Evolutionary conservation across 1,140 invertebrate genomes (phyloP).

Genomic region (Aplysia californica): DNA sequence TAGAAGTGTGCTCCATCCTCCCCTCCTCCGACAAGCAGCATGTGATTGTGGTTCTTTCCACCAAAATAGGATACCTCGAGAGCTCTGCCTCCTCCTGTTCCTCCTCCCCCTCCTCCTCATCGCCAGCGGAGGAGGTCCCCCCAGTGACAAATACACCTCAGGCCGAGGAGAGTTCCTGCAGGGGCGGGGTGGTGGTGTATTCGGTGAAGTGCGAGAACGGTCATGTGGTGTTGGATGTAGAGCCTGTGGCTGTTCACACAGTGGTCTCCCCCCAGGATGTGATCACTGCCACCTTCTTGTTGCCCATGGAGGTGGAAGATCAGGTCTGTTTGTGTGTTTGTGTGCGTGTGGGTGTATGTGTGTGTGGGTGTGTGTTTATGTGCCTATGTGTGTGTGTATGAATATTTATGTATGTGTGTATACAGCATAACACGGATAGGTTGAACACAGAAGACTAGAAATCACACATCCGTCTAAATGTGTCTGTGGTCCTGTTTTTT

Average conservation of each 20-base stretch:
- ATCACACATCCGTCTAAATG: too few species aligned
- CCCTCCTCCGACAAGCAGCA: conserved; percentile 57
- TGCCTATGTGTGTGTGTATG: too few species aligned
- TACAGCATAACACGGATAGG: too few species aligned
- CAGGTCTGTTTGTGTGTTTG: conserved; percentile 40
- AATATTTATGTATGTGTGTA: too few species aligned
- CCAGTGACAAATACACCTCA: not conserved
- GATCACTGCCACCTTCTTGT: conserved; percentile 44
- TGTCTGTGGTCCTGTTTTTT: too few species aligned
- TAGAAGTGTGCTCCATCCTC: conserved; percentile 50
- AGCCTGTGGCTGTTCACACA: conserved; percentile 43
- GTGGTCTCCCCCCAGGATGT: conserved; percentile 41
- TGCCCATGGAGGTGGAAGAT: conserved; percentile 56
- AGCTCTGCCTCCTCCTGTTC: not conserved
- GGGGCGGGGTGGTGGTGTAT: conserved; percentile 66
- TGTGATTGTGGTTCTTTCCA: conserved; percentile 57
- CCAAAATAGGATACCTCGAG: conserved; percentile 28
- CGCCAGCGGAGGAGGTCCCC: not conserved
- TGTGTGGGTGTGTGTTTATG: too few species aligned
- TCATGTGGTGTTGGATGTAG: conserved; percentile 57
- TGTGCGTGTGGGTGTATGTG: too few species aligned
- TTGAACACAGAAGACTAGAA: too few species aligned
- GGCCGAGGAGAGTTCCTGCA: conserved; percentile 2
- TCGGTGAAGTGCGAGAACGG: conserved; percentile 50
- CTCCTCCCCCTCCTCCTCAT: too few species aligned